phyloP scores from a whole-genome alignment of 2,888 invertebrate species.

The Ectemnius cavifrons region DNA sequence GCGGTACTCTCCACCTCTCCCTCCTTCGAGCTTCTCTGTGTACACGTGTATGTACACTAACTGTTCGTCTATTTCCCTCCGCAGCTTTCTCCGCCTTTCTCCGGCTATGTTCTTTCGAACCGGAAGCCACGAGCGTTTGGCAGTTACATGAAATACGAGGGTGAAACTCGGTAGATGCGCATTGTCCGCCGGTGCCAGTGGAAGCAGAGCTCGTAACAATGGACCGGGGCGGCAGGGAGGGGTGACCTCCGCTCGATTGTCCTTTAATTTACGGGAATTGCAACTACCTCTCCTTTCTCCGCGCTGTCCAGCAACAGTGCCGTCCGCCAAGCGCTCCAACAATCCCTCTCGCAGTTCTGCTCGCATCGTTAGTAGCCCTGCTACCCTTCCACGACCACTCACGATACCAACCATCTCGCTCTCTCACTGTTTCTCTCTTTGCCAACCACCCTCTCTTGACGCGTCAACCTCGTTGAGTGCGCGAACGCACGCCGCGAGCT shows the following conservation, averaged over 20 bases:
- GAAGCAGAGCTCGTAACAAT: conserved; percentile 68
- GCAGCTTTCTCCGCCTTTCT: background rate
- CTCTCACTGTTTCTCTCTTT: background rate
- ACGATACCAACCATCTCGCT: too few relatives aligned
- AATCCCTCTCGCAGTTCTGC: conserved; percentile 11
- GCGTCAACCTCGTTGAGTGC: conserved; percentile 53
- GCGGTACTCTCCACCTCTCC: background rate
- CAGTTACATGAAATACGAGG: conserved; percentile 71
- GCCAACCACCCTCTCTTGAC: conserved; percentile 42
- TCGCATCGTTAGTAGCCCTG: conserved; percentile 21
- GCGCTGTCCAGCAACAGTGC: background rate
- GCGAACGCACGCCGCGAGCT: conserved; percentile 58
- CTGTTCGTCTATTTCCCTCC: conserved; percentile 9
- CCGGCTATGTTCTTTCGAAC: conserved; percentile 41
- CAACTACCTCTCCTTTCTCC: conserved; percentile 42
- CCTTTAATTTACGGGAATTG: conserved; percentile 75
- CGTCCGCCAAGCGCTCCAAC: conserved; percentile 44
- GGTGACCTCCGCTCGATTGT: conserved; percentile 73
- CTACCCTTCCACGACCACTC: conserved; percentile 18
- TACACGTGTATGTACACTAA: background rate
- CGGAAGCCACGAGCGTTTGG: conserved; percentile 69
- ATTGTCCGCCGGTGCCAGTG: conserved; percentile 66
- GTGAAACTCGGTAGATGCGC: conserved; percentile 63
- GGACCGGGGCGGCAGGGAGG: conserved; percentile 30
- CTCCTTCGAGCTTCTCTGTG: conserved; percentile 2